Evolutionary conservation across 2,888 invertebrate species (phyloP).

Genomic region (Philhelius pedissequus): DNA sequence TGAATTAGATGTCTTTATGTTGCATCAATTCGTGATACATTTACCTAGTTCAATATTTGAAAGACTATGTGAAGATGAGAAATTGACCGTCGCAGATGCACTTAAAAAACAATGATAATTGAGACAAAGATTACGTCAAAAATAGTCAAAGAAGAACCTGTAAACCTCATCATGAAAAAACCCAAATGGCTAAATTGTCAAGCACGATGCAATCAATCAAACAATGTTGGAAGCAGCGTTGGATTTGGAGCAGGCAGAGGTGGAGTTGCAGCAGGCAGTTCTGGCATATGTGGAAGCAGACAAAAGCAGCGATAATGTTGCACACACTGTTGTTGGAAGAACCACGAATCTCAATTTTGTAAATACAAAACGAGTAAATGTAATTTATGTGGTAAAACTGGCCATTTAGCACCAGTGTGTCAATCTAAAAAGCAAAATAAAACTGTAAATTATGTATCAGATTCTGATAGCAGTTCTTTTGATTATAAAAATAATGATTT

Average conservation of each 20-base stretch:
- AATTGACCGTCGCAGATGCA: not conserved
- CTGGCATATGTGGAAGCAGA: not conserved
- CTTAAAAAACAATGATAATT: conserved; percentile 19
- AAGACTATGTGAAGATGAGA: conserved; percentile 11
- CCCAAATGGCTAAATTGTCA: not conserved
- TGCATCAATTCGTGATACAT: not conserved
- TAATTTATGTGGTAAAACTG: conserved; percentile 36
- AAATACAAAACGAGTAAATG: conserved; percentile 45
- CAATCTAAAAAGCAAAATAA: not conserved
- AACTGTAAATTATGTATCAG: conserved; percentile 53
- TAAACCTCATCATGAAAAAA: not conserved
- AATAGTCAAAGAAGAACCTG: not conserved
- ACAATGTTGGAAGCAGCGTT: not conserved
- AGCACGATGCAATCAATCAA: not conserved
- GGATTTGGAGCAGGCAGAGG: not conserved
- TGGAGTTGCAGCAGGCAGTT: not conserved
- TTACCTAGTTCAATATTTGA: not conserved
- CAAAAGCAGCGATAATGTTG: not conserved
- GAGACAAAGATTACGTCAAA: conserved; percentile 10
- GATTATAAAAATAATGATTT: not conserved
- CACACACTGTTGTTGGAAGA: conserved; percentile 50
- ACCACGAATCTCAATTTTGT: conserved; percentile 28
- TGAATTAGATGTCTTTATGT: not conserved
- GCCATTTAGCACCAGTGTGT: conserved; percentile 42
- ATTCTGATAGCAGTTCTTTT: conserved; percentile 16